These are phyloP conservation scores for Pampus argenteus DNA, from an alignment of 2,797 vertebrate genomes.

Conservation along the genomic window DNA sequence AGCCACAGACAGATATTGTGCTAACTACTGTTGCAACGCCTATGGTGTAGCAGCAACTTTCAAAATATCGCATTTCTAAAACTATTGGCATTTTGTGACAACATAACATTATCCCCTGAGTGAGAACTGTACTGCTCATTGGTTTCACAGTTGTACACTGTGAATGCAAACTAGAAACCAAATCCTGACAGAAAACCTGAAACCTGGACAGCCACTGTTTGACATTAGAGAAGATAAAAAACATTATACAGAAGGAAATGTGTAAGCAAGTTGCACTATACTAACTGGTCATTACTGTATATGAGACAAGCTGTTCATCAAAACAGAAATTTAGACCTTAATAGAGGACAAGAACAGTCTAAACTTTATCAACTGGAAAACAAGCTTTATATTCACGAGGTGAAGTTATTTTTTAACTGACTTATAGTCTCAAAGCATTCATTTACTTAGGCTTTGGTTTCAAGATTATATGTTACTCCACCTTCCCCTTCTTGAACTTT, in stretches of 20 bases:
- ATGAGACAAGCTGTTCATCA: neutral
- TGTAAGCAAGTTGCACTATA: conserved; percentile 42
- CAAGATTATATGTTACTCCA: conserved; percentile 33
- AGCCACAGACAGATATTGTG: conserved; percentile 17
- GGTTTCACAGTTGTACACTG: conserved; percentile 2
- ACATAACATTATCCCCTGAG: conserved; percentile 6
- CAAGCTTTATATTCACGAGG: neutral
- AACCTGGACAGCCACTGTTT: neutral
- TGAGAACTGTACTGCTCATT: neutral
- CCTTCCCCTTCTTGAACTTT: conserved; percentile 39
- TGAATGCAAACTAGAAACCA: conserved; percentile 1
- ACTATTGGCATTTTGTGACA: neutral
- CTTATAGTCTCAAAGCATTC: conserved; percentile 28
- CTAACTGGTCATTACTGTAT: conserved; percentile 35
- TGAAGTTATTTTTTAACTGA: conserved; percentile 54
- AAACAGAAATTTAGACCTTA: conserved; percentile 15
- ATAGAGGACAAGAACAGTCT: neutral
- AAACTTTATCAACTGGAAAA: neutral
- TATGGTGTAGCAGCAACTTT: neutral
- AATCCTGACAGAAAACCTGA: neutral
- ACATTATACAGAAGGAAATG: conserved; percentile 40
- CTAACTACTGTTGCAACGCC: neutral
- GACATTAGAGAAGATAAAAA: neutral
- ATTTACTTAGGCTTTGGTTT: conserved; percentile 41
- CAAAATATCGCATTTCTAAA: conserved; percentile 4